phyloP scores from a whole-genome alignment of 2,888 invertebrate species.

The Drosophila nr. fundita region DNA sequence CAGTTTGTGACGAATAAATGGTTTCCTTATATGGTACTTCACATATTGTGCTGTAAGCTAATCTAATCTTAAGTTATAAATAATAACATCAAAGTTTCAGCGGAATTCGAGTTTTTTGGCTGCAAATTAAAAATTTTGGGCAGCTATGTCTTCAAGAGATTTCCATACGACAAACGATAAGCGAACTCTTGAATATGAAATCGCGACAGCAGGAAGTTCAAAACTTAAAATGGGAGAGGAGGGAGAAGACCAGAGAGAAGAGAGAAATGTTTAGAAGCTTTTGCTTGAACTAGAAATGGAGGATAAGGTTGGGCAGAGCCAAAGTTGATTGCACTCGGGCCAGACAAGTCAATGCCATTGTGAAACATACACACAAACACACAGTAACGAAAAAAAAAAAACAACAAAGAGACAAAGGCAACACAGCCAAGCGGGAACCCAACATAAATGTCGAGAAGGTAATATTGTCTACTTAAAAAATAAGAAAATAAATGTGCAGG shows the following conservation, averaged over 20 bases:
- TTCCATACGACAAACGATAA: neutral
- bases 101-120: neutral
- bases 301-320: conserved; percentile 18
- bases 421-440: conserved; percentile 14
- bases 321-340: conserved; percentile 56
- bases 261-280: neutral
- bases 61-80: conserved; percentile 4
- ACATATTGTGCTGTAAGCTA: neutral
- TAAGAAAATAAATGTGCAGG: conserved; percentile 15
- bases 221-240: neutral
- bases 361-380: conserved; percentile 21
- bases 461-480: conserved; percentile 18
- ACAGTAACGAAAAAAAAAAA: neutral
- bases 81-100: neutral
- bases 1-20: neutral
- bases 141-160: neutral
- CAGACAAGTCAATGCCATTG: conserved; percentile 63
- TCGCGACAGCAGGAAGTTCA: neutral
- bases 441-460: conserved; percentile 13
- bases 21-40: neutral
- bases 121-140: neutral
- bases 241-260: neutral
- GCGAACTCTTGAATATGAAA: neutral
- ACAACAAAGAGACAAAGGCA: conserved; percentile 41
- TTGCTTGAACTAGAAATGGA: conserved; percentile 12